Base-by-base conservation (phyloP, 1,140 invertebrate genomes). In the Trichomalopsis sarcophagae region DNA sequence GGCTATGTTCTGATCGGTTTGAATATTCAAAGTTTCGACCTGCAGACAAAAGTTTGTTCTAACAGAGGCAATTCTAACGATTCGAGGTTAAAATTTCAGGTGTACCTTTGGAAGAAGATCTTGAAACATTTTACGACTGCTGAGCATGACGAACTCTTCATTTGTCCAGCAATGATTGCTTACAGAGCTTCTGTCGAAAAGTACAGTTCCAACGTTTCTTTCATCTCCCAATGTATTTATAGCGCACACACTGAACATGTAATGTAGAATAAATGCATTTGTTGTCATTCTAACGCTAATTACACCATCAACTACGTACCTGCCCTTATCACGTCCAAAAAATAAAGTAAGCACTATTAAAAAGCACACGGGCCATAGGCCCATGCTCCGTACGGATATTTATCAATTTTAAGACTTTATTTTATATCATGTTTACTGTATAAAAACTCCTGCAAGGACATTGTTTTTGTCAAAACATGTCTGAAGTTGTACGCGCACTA, bases 91-190 rank as follows among this genome's bases (percentile, higher is more conserved):
- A 68, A 23, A 17, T 68, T 68, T 2, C 2, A 68, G 7, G 14
- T 0, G 76, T 86, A 92, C 91, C 86, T 92, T 86, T 0, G 91
- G 91, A 23, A 92, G 74, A 69, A 92, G 87, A 79, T 92, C 89
- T 84, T 92, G 91, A 83, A 92, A 92, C 75, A 90, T 87, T 47
- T 86, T 84, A 68, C 91, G 88, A 84, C 90, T 91, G 27, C 82
- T 89, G 9, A 92, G 82, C 77, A 91, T 86, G 9, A 87, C 87
- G 27, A 90, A 88, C 66, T 92, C 90, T n/a, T 92, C 91, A 30
- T 55, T 87, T 2, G 88, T 90, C 91, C 91, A 92, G 44, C 91
- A 92, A 83, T 89, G 88, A 69, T 89, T 90, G 23, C 23, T 86
- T 17, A 36, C 50, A 47, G 10, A 9, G 10, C 40, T 88, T 82